Evolutionary conservation across 2,888 invertebrate genomes (phyloP), one percentile per base, ranked within the genome.

Genomic region (Eremobia ochroleuca): DNA sequence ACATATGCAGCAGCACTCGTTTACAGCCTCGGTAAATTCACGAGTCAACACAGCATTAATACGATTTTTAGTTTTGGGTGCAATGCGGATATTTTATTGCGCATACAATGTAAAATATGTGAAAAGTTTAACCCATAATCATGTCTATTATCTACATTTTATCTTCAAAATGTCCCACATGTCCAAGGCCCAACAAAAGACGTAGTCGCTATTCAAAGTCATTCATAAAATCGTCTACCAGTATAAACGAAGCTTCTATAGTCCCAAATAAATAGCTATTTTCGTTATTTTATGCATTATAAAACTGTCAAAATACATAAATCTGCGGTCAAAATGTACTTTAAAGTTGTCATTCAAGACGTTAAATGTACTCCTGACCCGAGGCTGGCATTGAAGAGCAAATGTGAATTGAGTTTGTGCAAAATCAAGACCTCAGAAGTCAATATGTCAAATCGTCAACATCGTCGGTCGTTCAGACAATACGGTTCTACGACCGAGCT

Each of bases 381-480:
- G 68, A 79, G 79, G 72, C 76, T 67, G 72, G 76, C 85, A 88
- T 90, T 89, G 88, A 88, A 88, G 67, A 61, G 75, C n/a, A 76
- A 84, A 86, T 74, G 86, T 90, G 89, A 92, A 91, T 91, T 82
- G 88, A 83, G 79, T 85, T 88, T 88, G 87, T 77, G 89, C 88
- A 90, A 89, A 90, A 92, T 91, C 89, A 91, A 92, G 91, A 92
- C 90, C 90, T 92, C 88, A 90, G 77, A 87, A 91, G 91, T 90
- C 92, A 87, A 93, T 92, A 92, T 91, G 92, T 93, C 93, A 92
- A 92, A 91, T 90, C 90, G 90, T 90, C 90, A 92, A 92, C 90
- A 92, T 92, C 55, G 86, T 76, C 75, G 81, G 84, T 70, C 78
- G 82, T 89, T 89, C 91, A 91, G 83, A 94, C 93, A 94, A 94